A percentile compares a stretch with the other conserved stretches of the same genome.
Evolutionary conservation across 2,797 vertebrate genomes (phyloP).

Genomic region (Pelodytes ibericus): DNA sequence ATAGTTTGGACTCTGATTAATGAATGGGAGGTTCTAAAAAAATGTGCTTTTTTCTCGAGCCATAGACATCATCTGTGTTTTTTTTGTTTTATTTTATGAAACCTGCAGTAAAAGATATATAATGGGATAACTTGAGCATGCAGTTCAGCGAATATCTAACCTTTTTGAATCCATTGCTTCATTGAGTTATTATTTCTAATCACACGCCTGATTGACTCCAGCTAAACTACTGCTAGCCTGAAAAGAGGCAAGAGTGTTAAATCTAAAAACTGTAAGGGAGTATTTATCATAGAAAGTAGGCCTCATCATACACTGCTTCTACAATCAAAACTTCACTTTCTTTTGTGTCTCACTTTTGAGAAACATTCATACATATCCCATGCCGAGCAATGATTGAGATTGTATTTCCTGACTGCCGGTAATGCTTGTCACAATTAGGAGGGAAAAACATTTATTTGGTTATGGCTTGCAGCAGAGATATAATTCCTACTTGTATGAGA

Average conservation of each 20-base stretch:
- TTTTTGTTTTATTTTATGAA: slow-evolving; percentile 50
- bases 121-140: slow-evolving; percentile 61
- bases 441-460: background rate
- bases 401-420: background rate
- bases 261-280: slow-evolving; percentile 65
- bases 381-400: slow-evolving; percentile 13
- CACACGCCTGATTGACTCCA: slow-evolving; percentile 70
- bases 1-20: too few species aligned
- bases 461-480: too few species aligned
- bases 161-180: slow-evolving; percentile 70
- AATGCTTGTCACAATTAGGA: slow-evolving; percentile 13
- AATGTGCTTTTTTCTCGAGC: too few species aligned
- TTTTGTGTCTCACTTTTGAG: slow-evolving; percentile 58
- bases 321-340: slow-evolving; percentile 64
- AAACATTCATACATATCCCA: slow-evolving; percentile 29
- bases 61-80: slow-evolving; percentile 40
- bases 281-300: slow-evolving; percentile 70
- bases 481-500: too few species aligned
- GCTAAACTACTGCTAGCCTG: slow-evolving; percentile 68
- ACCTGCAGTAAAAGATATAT: slow-evolving; percentile 54
- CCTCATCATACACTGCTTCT: slow-evolving; percentile 65
- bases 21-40: too few species aligned
- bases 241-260: slow-evolving; percentile 67
- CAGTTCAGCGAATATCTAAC: slow-evolving; percentile 65
- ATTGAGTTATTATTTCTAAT: slow-evolving; percentile 74